A percentile compares a stretch with the other conserved stretches of the same genome.
Conservation (phyloP, 1,140 invertebrate genomes). For the Drosophila pseudoananassae region DNA sequence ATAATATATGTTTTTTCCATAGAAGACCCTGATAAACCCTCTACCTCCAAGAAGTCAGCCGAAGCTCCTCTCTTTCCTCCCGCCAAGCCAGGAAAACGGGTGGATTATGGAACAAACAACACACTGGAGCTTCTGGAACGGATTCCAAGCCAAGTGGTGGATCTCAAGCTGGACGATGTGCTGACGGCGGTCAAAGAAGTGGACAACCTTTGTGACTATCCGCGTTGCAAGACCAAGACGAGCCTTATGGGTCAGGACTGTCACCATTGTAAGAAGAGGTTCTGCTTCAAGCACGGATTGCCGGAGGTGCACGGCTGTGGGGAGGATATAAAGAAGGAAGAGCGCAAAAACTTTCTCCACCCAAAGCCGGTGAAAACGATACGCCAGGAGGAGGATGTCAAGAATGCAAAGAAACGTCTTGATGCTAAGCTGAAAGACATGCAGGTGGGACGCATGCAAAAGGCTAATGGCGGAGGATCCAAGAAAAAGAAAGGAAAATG, state of each 20-base stretch:
- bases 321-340: conserved; percentile 65
- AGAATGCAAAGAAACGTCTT: conserved; percentile 74
- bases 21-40: conserved; percentile 36
- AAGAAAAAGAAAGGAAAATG: conserved; percentile 67
- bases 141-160: conserved; percentile 73
- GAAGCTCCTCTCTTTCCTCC: conserved; percentile 62
- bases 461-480: conserved; percentile 33
- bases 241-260: conserved; percentile 80
- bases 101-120: conserved; percentile 77
- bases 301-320: conserved; percentile 82
- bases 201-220: conserved; percentile 74
- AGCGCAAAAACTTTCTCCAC: conserved; percentile 76
- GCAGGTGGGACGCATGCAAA: conserved; percentile 74
- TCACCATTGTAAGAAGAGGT: conserved; percentile 69
- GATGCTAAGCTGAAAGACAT: conserved; percentile 80
- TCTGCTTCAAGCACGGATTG: conserved; percentile 79
- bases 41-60: conserved; percentile 28
- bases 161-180: conserved; percentile 76
- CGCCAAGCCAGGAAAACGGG: conserved; percentile 56
- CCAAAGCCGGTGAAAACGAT: conserved; percentile 74
- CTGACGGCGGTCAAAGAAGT: conserved; percentile 77
- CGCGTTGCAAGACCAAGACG: conserved; percentile 76
- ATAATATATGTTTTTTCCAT: neutral
- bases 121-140: conserved; percentile 74
- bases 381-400: conserved; percentile 67